Conservation (phyloP, 2,888 invertebrate species). For the Rhingia rostrata region DNA sequence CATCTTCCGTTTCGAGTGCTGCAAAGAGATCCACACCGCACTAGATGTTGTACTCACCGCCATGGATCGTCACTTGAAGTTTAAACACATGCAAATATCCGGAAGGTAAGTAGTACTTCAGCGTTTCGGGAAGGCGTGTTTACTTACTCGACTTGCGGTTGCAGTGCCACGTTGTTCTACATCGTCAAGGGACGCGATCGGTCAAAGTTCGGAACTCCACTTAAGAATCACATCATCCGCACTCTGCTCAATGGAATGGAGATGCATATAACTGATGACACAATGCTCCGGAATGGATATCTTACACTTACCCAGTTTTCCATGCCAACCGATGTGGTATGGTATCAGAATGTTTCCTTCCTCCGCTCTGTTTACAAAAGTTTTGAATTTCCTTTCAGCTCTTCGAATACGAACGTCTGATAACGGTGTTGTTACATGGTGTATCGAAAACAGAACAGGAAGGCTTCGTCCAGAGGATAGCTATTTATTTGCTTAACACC, state of each 20-base stretch:
- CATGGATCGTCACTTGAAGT: slow-evolving; percentile 93
- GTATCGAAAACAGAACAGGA: slow-evolving; percentile 92
- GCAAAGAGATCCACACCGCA: slow-evolving; percentile 89
- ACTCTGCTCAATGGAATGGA: slow-evolving; percentile 95
- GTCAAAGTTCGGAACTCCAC: slow-evolving; percentile 87
- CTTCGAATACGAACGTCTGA: slow-evolving; percentile 94
- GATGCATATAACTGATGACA: slow-evolving; percentile 91
- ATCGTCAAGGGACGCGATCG: slow-evolving; percentile 95
- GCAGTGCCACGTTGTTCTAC: slow-evolving; percentile 96
- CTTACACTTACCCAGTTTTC: slow-evolving; percentile 96
- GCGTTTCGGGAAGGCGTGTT: no score
- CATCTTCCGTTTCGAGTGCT: slow-evolving; percentile 92
- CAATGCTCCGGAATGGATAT: slow-evolving; percentile 98
- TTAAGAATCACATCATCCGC: slow-evolving; percentile 91
- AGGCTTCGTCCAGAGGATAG: slow-evolving; percentile 96
- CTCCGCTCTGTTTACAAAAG: not conserved
- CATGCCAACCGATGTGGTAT: slow-evolving; percentile 96
- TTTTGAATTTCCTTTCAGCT: slow-evolving; percentile 85
- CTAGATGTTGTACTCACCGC: slow-evolving; percentile 92
- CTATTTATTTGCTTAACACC: slow-evolving; percentile 96
- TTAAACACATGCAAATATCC: slow-evolving; percentile 96
- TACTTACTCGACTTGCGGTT: slow-evolving; percentile 75
- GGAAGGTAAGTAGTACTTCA: slow-evolving; percentile 87
- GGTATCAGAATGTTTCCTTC: not conserved
- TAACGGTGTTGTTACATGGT: slow-evolving; percentile 91